Conservation (phyloP, 30 jellyfish, hydroid and myxozoan genomes). For the Aurelia sp. region DNA sequence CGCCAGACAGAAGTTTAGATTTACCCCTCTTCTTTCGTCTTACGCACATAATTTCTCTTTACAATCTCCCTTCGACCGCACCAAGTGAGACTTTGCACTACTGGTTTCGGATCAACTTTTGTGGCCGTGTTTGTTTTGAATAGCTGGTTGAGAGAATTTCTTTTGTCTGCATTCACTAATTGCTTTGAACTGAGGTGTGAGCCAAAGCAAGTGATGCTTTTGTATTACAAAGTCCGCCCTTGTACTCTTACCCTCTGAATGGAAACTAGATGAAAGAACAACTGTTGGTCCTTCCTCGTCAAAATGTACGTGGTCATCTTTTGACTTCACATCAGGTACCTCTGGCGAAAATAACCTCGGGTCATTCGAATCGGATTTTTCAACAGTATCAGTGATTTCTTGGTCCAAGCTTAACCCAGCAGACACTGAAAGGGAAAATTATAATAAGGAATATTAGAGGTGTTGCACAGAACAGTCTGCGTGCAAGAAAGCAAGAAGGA, state of each 20-base stretch:
- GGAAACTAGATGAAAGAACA: constrained; percentile 48
- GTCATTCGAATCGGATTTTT: background rate
- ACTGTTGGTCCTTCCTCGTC: constrained; percentile 17
- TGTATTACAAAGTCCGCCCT: background rate
- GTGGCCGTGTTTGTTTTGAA: too few relatives aligned
- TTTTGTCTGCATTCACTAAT: too few relatives aligned
- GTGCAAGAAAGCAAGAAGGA: too few relatives aligned
- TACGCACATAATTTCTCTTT: too few relatives aligned
- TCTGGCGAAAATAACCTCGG: constrained; percentile 42
- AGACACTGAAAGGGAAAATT: constrained; percentile 1
- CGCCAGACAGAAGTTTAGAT: too few relatives aligned
- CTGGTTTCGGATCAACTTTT: too few relatives aligned
- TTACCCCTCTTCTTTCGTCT: too few relatives aligned
- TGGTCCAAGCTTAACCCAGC: constrained; percentile 28
- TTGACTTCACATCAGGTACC: constrained; percentile 2
- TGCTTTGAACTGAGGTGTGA: too few relatives aligned
- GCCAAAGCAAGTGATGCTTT: too few relatives aligned
- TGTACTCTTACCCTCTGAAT: constrained; percentile 46
- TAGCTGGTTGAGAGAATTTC: too few relatives aligned
- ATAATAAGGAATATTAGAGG: too few relatives aligned
- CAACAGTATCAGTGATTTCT: constrained; percentile 9
- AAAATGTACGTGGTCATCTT: constrained; percentile 5
- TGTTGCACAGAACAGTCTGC: too few relatives aligned
- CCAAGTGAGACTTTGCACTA: background rate
- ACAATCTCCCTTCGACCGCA: background rate